These are phyloP conservation scores for Oreonectes daqikongensis DNA, from an alignment of 2,797 vertebrate species.

Conservation along the genomic window DNA sequence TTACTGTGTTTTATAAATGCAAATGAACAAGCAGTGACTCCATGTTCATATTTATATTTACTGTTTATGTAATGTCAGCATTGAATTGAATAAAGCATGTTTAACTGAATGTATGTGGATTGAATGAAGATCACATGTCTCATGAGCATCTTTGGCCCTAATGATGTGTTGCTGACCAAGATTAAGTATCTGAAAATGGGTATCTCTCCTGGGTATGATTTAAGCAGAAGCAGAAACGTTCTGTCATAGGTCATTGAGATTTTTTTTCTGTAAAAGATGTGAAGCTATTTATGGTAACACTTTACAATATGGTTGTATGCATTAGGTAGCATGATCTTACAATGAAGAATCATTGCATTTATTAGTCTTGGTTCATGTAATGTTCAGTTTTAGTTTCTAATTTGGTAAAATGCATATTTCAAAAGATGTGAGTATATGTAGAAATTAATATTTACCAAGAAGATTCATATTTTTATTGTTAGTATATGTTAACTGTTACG, in stretches of 20 bases:
- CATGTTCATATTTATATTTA: constrained; percentile 7
- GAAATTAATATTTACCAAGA: neutral
- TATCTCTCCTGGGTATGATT: neutral
- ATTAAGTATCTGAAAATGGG: neutral
- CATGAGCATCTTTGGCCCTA: neutral
- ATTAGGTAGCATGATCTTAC: neutral
- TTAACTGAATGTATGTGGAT: too few species aligned
- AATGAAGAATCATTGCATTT: neutral
- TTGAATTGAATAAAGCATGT: constrained; percentile 5
- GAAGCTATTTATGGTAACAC: neutral
- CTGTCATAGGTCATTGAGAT: too few species aligned
- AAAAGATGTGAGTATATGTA: neutral
- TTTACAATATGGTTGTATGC: neutral
- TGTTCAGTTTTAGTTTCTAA: neutral
- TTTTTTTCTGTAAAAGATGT: constrained; percentile 6
- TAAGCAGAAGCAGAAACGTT: neutral
- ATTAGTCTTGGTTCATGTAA: neutral
- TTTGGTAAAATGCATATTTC: neutral
- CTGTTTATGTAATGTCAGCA: constrained; percentile 13
- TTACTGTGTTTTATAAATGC: constrained; percentile 16
- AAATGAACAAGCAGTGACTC: constrained; percentile 17
- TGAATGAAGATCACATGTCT: too few species aligned
- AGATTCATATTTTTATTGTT: neutral
- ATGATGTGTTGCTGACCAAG: neutral
- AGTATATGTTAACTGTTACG: neutral